These are phyloP conservation scores for Avahi laniger DNA, from an alignment of 2,797 vertebrate genomes.

Conservation along the genomic window DNA sequence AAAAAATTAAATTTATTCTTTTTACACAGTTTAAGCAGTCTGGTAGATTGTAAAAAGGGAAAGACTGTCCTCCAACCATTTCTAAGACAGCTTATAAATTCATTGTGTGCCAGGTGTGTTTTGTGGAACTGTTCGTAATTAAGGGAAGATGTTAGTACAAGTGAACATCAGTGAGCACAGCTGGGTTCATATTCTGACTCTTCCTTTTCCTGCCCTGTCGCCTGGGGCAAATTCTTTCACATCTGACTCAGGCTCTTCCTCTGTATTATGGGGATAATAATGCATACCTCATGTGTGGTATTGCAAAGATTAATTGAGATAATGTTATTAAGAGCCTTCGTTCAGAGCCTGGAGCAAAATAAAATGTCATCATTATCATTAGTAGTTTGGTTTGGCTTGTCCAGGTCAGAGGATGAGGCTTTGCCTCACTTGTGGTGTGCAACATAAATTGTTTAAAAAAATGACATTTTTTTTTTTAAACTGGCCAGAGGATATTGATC, in stretches of 20 bases:
- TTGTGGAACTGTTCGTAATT: not conserved
- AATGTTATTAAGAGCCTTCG: not conserved
- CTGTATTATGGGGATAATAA: constrained; percentile 5
- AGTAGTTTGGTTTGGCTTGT: not conserved
- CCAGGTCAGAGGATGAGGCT: not conserved
- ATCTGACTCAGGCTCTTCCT: not conserved
- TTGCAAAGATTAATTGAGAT: not conserved
- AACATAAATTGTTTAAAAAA: not conserved
- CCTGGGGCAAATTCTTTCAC: constrained; percentile 43
- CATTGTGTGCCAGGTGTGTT: not conserved
- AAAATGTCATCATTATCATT: not conserved
- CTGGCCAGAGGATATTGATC: not conserved
- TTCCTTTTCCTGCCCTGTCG: constrained; percentile 52
- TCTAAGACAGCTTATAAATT: not conserved
- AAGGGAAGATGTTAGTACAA: not conserved
- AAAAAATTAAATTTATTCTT: not conserved
- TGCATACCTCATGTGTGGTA: not conserved
- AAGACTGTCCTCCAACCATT: not conserved
- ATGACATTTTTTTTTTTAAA: not conserved
- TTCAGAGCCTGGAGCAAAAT: not conserved
- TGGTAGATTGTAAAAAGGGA: not conserved
- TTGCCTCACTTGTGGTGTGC: not conserved
- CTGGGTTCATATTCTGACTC: not conserved
- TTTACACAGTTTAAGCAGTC: not conserved
- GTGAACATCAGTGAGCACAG: not conserved